Percentiles rank a stretch among this genome's conserved stretches.
These are phyloP conservation scores for Rutpela maculata DNA, from an alignment of 2,888 invertebrate genomes.

Conservation along the genomic window DNA sequence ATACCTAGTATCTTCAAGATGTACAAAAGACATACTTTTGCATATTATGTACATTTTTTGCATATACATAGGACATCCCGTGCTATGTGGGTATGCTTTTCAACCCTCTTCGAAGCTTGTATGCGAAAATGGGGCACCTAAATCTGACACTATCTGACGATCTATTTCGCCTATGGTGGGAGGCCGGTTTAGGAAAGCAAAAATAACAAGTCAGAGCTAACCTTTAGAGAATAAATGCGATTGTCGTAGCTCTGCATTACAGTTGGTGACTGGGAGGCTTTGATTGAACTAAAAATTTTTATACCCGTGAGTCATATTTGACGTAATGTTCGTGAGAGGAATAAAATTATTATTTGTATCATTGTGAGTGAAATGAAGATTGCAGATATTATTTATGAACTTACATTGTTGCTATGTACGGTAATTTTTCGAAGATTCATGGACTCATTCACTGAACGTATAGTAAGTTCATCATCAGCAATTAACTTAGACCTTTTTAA, in stretches of 20 bases:
- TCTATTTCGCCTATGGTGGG: too few relatives aligned
- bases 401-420: conserved; percentile 52
- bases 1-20: too few relatives aligned
- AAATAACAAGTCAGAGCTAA: too few relatives aligned
- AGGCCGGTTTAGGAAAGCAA: too few relatives aligned
- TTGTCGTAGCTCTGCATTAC: too few relatives aligned
- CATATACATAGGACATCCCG: too few relatives aligned
- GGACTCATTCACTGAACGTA: conserved; percentile 47
- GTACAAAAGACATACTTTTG: too few relatives aligned
- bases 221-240: background rate
- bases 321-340: conserved; percentile 30
- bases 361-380: conserved; percentile 37
- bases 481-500: background rate
- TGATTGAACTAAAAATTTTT: background rate
- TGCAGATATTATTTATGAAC: conserved; percentile 44
- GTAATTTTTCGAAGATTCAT: conserved; percentile 50
- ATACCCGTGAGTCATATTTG: conserved; percentile 9
- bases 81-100: too few relatives aligned
- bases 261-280: conserved; percentile 25
- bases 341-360: conserved; percentile 39
- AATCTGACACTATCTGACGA: too few relatives aligned
- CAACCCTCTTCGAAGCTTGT: too few relatives aligned
- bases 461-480: conserved; percentile 42
- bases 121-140: too few relatives aligned
- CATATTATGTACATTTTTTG: too few relatives aligned